These are phyloP conservation scores for Cochlearius cochlearius DNA, from an alignment of 2,113 vertebrate genomes.

Conservation along the genomic window DNA sequence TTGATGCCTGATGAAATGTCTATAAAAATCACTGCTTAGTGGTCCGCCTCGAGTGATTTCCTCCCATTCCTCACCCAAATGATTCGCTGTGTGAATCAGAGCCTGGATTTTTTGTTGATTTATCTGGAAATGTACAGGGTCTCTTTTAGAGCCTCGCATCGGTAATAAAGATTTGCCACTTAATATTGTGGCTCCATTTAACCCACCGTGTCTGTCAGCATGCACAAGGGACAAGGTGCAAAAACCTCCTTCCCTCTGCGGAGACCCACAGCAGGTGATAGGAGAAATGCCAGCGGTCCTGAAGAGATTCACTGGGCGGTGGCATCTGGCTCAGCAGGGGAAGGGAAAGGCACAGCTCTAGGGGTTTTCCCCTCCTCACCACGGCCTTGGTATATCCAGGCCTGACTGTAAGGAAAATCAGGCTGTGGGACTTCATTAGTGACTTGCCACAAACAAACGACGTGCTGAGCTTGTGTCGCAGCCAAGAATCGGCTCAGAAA, in stretches of 20 bases:
- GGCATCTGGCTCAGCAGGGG: not conserved
- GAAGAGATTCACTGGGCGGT: not conserved
- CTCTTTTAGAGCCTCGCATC: not conserved
- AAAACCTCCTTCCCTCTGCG: not conserved
- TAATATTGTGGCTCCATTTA: not conserved
- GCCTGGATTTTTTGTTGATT: not conserved
- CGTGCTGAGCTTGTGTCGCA: not conserved
- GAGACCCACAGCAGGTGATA: not conserved
- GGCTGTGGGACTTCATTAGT: not conserved
- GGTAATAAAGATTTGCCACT: not conserved
- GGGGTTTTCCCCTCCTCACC: not conserved
- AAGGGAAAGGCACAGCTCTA: not conserved
- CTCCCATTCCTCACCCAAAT: not conserved
- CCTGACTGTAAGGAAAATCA: not conserved
- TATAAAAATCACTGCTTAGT: not conserved
- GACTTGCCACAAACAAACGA: not conserved
- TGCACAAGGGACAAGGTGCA: not conserved
- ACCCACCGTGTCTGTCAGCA: not conserved
- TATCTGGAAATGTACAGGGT: not conserved
- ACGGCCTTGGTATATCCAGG: not conserved
- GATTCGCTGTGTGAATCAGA: not conserved
- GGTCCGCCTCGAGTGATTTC: not conserved
- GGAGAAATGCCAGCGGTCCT: not conserved
- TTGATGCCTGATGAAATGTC: not conserved
- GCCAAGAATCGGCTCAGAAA: not conserved